Evolutionary conservation across 1,140 invertebrate species (phyloP), one percentile per base, ranked within the genome.

Genomic region (Macrosteles quadrilineatus): DNA sequence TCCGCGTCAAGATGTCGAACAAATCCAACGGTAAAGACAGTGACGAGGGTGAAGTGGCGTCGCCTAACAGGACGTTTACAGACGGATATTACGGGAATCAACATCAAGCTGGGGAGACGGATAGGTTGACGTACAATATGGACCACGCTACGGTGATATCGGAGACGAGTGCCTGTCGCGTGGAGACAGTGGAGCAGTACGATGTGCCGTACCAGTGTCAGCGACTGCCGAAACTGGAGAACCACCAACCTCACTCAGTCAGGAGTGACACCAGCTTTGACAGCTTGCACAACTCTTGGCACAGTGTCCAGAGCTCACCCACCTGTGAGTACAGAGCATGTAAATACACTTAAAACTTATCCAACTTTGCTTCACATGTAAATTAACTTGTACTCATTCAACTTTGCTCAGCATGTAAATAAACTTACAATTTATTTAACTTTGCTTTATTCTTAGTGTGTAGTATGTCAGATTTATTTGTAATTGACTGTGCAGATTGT

Each of bases 51-150:
- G 27, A 59, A 27, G 25, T 27, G 55, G 2, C 12, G 27, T 43
- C 55, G 14, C 40, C 68, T 6, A 68, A 55, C 31, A 63, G 68
- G 55, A 66, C 63, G 40, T 66, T 66, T 43, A 3, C 63, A 27
- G 63, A 59, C 25, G 23, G 23, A 4, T 21, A 23, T 59, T 59
- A 27, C 27, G 27, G 27, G 3, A 59, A 23, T n/a, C 47, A 59
- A 2, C 2, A 9, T 1, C 55, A 36, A 59, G n/a, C 19, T 21
- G 21, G 32, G 12, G 21, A 45, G 17, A 21, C 9, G 21, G 63
- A 66, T 17, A 17, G 40, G 27, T 36, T 43, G 21, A 45, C 45
- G 1, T 66, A 21, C 25, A 66, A 66, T 25, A 43, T 66, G 40
- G 63, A 66, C 23, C 63, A 66, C 23, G 63, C 32, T 9, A 45